These are phyloP conservation scores for Zaprionus gabonicus DNA, from an alignment of 1,140 invertebrate species.

Conservation along the genomic window DNA sequence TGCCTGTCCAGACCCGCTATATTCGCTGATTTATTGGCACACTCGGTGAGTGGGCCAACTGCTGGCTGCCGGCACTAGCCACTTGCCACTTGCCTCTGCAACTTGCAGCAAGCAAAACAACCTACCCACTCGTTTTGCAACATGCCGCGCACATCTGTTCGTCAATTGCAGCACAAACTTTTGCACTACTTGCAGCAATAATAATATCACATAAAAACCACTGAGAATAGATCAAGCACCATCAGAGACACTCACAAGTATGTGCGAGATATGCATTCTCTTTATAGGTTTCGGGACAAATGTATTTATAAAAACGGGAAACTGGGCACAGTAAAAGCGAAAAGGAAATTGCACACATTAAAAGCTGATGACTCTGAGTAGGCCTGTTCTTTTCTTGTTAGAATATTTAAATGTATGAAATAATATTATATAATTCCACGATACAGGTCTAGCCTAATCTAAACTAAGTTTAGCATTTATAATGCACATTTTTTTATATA, in stretches of 20 bases:
- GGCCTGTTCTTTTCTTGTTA: no score
- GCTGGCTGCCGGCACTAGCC: constrained; percentile 2
- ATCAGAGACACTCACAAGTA: neutral
- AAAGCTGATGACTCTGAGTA: neutral
- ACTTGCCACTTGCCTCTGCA: constrained; percentile 41
- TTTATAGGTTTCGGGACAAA: neutral
- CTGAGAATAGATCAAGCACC: constrained; percentile 4
- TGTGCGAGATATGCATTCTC: neutral
- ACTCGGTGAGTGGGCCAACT: constrained; percentile 66
- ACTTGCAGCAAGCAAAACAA: constrained; percentile 25
- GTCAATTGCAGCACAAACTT: neutral
- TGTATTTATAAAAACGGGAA: constrained; percentile 6
- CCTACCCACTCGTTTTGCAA: neutral
- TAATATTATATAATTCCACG: no score
- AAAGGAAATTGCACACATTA: neutral
- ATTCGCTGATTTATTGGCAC: constrained; percentile 79
- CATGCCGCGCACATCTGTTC: constrained; percentile 12
- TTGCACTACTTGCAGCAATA: neutral
- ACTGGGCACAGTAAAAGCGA: neutral
- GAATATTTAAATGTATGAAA: no score
- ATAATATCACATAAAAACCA: neutral
- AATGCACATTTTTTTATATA: no score
- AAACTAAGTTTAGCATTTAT: no score
- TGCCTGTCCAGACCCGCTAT: constrained; percentile 36
- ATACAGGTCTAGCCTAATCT: no score